Percentiles rank a stretch among this genome's conserved stretches.
Conservation (phyloP, 2,888 invertebrate species). For the Trichopria drosophilae region DNA sequence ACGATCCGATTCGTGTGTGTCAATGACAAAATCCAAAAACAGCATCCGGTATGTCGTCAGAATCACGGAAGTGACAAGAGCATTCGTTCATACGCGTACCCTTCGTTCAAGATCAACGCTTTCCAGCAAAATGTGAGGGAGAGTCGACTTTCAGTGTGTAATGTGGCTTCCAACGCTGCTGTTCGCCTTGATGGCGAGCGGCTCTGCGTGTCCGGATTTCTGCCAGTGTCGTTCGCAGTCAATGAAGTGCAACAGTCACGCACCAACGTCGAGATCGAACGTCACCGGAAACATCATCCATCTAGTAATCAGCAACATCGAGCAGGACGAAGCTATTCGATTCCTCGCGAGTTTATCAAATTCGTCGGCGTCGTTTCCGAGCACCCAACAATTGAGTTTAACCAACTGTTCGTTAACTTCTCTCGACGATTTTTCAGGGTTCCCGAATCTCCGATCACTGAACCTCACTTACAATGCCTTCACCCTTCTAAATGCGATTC, state of each 20-base stretch:
- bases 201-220: constrained; percentile 50
- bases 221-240: constrained; percentile 46
- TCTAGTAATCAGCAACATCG: constrained; percentile 25
- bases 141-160: constrained; percentile 32
- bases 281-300: constrained; percentile 32
- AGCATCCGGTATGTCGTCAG: no score
- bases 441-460: constrained; percentile 40
- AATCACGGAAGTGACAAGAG: no score
- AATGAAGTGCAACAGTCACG: constrained; percentile 39
- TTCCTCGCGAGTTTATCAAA: constrained; percentile 35
- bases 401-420: constrained; percentile 46
- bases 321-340: constrained; percentile 38
- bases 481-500: constrained; percentile 35
- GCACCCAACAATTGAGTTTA: constrained; percentile 38
- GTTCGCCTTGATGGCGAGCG: constrained; percentile 54
- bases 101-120: no score
- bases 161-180: constrained; percentile 52
- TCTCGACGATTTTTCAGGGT: constrained; percentile 43
- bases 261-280: constrained; percentile 38
- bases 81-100: no score
- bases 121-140: no score
- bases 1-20: constrained; percentile 21
- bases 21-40: no score
- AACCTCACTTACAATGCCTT: constrained; percentile 49
- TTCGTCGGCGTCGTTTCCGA: constrained; percentile 28